Evolutionary conservation across 1,140 invertebrate species (phyloP), one percentile per base, ranked within the genome.

Genomic region (Littorina saxatilis): DNA sequence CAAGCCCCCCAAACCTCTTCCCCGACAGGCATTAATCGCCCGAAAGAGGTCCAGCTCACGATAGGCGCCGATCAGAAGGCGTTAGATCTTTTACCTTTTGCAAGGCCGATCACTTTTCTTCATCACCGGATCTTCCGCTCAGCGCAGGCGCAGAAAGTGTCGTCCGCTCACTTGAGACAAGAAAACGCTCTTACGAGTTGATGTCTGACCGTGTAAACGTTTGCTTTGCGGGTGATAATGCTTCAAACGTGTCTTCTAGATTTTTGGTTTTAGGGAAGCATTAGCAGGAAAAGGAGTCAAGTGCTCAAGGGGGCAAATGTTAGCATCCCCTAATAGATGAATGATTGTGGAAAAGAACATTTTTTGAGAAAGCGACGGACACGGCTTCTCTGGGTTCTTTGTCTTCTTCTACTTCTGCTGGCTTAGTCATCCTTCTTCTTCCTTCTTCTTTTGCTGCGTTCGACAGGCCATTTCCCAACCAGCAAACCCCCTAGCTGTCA

Each of bases 221-320:
- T 63, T 32, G 61, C 29, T 29, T 63, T 63, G 61, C 15, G 15
- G 61, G 61, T 63, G 61, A 63, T 63, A 63, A 63, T 58, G 55
- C 55, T 58, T 58, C 23, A 58, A 58, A 58, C 55, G 55, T 11
- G 7, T 50, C 55, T 58, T 23, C 20, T n/a, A n/a, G n/a, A n/a
- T n/a, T n/a, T n/a, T n/a, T n/a, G n/a, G n/a, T n/a, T n/a, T n/a
- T n/a, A n/a, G n/a, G n/a, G n/a, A n/a, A n/a, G n/a, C n/a, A n/a
- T n/a, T n/a, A n/a, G n/a, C n/a, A n/a, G n/a, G n/a, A n/a, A n/a
- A n/a, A n/a, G n/a, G n/a, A n/a, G n/a, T n/a, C n/a, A n/a, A n/a
- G n/a, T n/a, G n/a, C n/a, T n/a, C n/a, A n/a, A n/a, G n/a, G n/a
- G n/a, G n/a, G n/a, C n/a, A n/a, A n/a, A n/a, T n/a, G n/a, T n/a